Base-by-base conservation (phyloP, 2,113 vertebrate species). In the Tinamus guttatus region DNA sequence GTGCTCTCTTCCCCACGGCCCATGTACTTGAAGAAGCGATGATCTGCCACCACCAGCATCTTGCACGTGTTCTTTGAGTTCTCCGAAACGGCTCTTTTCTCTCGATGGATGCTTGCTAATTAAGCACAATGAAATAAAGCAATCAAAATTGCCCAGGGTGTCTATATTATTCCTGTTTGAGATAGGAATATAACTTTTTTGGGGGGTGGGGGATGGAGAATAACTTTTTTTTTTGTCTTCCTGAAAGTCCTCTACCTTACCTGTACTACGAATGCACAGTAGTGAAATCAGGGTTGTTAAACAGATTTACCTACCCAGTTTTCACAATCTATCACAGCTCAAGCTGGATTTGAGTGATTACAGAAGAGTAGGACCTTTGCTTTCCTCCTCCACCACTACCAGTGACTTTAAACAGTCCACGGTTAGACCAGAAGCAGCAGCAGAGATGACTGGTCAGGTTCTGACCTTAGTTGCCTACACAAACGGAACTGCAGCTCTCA, bases 21-120 rank as follows among this genome's bases (percentile, higher is more conserved):
- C 99, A 99, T 99, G 96, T 99, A 97, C 73, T 92, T 96, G 95
- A 98, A 99, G 94, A 99, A 99, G 62, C 99, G 99, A 95, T 99
- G 98, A 94, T 99, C 99, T 36, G 99, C 99, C 18, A 99, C 99
- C 77, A 99, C 98, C 94, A 99, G 79, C 95, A 99, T 97, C 49
- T 98, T 98, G 91, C 99, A 99, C 0, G 99, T 99, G 90, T 99
- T 99, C 97, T 98, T 99, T 92, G 97, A 96, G 64, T 97, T 98
- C 76, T 99, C 96, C 5, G 98, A 96, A 13, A 63, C 5, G 0
- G 97, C 43, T 93, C 97, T 98, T 96, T 98, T 99, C 93, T 98
- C 98, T 87, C 99, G 98, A 87, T 92, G 98, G 52, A 95, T 84
- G 91, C 82, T 77, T 92, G 80, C 98, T 98, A 94, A 79, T 94